Evolutionary conservation across 2,797 vertebrate species (phyloP).

Genomic region (Fringilla coelebs): DNA sequence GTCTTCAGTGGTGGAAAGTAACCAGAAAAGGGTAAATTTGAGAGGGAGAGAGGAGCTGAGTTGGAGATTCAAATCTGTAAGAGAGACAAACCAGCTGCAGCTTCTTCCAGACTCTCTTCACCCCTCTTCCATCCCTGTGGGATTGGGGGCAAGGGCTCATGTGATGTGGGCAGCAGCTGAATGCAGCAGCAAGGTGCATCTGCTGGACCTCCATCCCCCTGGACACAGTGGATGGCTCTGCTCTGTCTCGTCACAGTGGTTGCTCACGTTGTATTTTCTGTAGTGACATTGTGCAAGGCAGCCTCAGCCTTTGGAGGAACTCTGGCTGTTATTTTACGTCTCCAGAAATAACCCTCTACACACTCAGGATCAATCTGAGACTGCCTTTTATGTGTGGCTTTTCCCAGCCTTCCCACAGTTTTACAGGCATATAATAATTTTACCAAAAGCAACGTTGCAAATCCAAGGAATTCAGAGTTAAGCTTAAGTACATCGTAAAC

Average conservation of each 20-base stretch:
- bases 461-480: background rate
- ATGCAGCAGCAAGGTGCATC: background rate
- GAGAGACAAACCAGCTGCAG: background rate
- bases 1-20: background rate
- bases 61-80: background rate
- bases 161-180: background rate
- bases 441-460: background rate
- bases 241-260: accelerated
- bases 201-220: background rate
- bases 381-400: background rate
- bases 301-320: background rate
- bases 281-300: background rate
- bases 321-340: background rate
- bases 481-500: background rate
- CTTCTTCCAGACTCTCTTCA: background rate
- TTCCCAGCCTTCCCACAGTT: background rate
- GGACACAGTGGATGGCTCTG: background rate
- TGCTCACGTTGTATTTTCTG: background rate
- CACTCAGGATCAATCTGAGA: background rate
- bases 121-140: background rate
- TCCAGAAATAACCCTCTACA: background rate
- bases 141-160: accelerated
- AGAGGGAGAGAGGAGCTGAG: background rate
- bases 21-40: background rate
- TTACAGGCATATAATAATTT: background rate